These are phyloP conservation scores for Mionectes olivaceus DNA, from an alignment of 2,797 vertebrate species.

Conservation along the genomic window DNA sequence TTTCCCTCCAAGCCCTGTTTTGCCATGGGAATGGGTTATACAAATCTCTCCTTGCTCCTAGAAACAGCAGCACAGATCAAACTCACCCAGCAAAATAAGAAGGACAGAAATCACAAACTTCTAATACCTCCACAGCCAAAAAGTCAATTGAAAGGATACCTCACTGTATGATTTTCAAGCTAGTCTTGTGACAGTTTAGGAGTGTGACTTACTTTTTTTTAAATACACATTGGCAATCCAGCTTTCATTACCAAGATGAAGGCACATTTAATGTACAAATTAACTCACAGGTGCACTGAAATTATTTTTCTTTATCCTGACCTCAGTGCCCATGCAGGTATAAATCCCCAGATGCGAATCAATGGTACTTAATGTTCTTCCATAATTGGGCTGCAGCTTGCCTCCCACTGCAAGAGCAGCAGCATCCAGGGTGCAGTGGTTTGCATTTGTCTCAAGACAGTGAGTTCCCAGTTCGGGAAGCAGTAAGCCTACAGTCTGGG, in stretches of 20 bases:
- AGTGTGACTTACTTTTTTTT: neutral
- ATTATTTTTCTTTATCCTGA: slow-evolving; percentile 23
- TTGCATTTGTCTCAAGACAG: neutral
- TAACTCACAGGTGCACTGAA: neutral
- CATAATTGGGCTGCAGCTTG: neutral
- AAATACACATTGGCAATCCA: neutral
- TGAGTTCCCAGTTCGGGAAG: neutral
- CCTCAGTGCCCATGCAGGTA: neutral
- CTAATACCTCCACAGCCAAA: neutral
- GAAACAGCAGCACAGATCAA: neutral
- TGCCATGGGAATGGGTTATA: neutral
- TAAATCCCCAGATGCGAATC: slow-evolving; percentile 5
- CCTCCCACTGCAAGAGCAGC: slow-evolving; percentile 2
- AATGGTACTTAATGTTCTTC: neutral
- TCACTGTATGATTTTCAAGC: neutral
- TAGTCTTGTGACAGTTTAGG: neutral
- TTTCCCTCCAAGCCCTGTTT: neutral
- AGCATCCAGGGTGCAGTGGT: neutral
- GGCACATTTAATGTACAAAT: slow-evolving; percentile 15
- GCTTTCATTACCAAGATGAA: slow-evolving; percentile 26
- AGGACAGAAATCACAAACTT: neutral
- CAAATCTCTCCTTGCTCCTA: neutral
- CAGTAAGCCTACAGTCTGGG: neutral
- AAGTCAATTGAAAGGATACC: neutral
- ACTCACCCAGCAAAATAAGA: neutral